phyloP scores from a whole-genome alignment of 2,113 vertebrate species.

The Coreoperca whiteheadi region DNA sequence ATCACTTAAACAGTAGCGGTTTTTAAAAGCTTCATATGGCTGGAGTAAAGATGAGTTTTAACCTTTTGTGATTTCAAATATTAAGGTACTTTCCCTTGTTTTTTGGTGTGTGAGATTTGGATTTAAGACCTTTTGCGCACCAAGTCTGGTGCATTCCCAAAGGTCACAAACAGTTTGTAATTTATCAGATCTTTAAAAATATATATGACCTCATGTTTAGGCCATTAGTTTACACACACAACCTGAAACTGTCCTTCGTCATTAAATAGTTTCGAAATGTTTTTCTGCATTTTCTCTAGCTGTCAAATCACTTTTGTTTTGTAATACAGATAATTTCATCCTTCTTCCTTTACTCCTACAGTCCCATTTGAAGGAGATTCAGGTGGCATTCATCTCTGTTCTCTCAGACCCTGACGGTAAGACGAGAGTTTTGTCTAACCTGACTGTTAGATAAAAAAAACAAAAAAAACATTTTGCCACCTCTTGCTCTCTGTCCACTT shows the following conservation, averaged over 20 bases:
- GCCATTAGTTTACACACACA: background rate
- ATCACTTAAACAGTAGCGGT: too few species aligned
- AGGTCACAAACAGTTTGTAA: too few species aligned
- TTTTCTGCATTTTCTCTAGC: background rate
- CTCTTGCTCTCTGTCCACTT: background rate
- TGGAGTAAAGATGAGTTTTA: background rate
- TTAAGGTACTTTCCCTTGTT: background rate
- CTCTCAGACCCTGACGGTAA: conserved; percentile 97
- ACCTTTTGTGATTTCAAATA: background rate
- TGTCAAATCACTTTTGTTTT: background rate
- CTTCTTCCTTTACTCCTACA: conserved; percentile 68
- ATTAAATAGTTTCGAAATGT: background rate
- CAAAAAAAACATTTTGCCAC: too few species aligned
- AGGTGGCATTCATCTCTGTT: conserved; percentile 94
- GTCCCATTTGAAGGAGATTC: conserved; percentile 97
- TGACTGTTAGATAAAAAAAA: background rate
- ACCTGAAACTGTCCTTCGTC: background rate
- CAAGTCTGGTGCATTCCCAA: too few species aligned
- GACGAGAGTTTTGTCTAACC: conserved; percentile 35
- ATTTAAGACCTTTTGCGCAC: too few species aligned
- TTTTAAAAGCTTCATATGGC: background rate
- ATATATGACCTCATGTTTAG: background rate
- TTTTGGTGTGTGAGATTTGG: background rate
- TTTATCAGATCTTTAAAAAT: background rate
- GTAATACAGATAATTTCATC: conserved; percentile 14